These are phyloP conservation scores for Anseranas semipalmata DNA, from an alignment of 2,113 vertebrate genomes.

Conservation along the genomic window DNA sequence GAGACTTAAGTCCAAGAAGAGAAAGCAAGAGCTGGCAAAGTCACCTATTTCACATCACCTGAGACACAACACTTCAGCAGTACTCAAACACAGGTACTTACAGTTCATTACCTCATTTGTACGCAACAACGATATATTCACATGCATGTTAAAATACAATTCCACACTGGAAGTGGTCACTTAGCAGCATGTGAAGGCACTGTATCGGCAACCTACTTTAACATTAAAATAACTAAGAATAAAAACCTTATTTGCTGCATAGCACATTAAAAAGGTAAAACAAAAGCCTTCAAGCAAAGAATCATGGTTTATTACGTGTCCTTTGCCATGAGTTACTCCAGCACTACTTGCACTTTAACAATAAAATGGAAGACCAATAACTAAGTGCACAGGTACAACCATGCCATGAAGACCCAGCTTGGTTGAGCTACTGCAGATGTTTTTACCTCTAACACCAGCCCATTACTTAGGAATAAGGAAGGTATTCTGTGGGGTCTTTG, in stretches of 20 bases:
- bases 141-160: fast-evolving
- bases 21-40: neutral
- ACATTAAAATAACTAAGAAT: neutral
- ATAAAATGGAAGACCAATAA: neutral
- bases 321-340: neutral
- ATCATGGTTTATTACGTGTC: neutral
- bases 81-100: neutral
- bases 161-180: neutral
- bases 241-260: neutral
- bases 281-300: neutral
- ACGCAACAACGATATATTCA: neutral
- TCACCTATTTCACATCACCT: neutral
- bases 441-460: neutral
- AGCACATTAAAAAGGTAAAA: neutral
- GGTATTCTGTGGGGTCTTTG: neutral
- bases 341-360: fast-evolving
- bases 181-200: neutral
- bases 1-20: neutral
- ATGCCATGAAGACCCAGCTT: neutral
- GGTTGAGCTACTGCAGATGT: neutral
- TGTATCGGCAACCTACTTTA: neutral
- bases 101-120: neutral
- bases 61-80: neutral
- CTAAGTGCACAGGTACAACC: neutral
- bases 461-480: neutral